Percentiles rank a stretch among this genome's conserved stretches.
Conservation (phyloP, 2,113 vertebrate genomes). For the Pao palembangensis region DNA sequence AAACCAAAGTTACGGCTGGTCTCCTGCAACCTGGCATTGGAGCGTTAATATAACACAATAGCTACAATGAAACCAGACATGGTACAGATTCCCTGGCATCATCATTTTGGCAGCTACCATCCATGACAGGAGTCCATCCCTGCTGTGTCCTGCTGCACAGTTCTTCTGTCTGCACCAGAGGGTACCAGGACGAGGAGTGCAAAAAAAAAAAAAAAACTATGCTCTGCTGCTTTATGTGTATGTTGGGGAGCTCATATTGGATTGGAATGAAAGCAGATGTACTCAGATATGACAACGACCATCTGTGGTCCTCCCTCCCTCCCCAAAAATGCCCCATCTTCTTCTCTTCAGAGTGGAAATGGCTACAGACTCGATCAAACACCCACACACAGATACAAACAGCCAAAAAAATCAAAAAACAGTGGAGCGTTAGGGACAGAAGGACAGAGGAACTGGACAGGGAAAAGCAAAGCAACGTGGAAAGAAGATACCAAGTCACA, state of each 20-base stretch:
- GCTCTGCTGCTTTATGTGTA: background rate
- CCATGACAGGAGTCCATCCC: slow-evolving; percentile 54
- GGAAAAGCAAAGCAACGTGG: slow-evolving; percentile 13
- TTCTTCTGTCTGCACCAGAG: slow-evolving; percentile 34
- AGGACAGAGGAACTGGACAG: slow-evolving; percentile 1
- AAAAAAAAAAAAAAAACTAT: background rate
- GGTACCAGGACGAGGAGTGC: slow-evolving; percentile 3
- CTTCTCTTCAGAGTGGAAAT: slow-evolving; percentile 40
- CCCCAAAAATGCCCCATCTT: slow-evolving; percentile 40
- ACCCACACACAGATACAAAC: slow-evolving; percentile 31
- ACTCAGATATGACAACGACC: slow-evolving; percentile 61
- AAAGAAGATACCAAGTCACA: slow-evolving; percentile 22
- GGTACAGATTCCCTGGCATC: slow-evolving; percentile 53
- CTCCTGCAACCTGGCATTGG: slow-evolving; percentile 27
- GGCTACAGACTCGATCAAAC: slow-evolving; percentile 18
- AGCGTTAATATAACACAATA: slow-evolving; percentile 39
- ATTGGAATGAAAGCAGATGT: slow-evolving; percentile 59
- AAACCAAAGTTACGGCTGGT: slow-evolving; percentile 9
- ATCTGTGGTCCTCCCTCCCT: slow-evolving; percentile 57
- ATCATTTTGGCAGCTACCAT: slow-evolving; percentile 54
- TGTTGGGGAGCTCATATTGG: slow-evolving; percentile 29
- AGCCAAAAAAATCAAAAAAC: slow-evolving; percentile 60
- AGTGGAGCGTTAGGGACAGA: slow-evolving; percentile 57
- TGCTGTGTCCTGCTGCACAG: slow-evolving; percentile 59
- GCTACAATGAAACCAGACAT: slow-evolving; percentile 56